A percentile compares a stretch with the other conserved stretches of the same genome.
Evolutionary conservation across 2,797 vertebrate species (phyloP).

Genomic region (Acestrorhynchus altus): DNA sequence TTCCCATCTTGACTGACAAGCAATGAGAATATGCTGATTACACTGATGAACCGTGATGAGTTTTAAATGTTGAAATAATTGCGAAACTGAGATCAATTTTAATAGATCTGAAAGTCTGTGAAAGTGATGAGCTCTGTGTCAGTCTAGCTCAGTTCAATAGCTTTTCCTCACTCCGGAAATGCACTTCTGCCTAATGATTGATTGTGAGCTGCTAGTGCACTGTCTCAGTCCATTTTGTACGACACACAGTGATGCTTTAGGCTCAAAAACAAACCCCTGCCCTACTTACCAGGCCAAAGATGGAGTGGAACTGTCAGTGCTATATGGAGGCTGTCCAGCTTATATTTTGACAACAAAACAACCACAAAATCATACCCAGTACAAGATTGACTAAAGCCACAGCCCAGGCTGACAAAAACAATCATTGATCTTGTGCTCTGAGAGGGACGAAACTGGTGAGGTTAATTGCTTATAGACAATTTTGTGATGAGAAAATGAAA

Average conservation of each 20-base stretch:
- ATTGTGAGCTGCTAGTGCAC: constrained; percentile 11
- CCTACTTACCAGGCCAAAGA: constrained; percentile 21
- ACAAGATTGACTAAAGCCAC: constrained; percentile 10
- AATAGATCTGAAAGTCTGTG: not conserved
- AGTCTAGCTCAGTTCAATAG: not conserved
- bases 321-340: constrained; percentile 3
- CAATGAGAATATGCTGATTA: constrained; percentile 1
- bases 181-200: not conserved
- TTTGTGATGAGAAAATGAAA: constrained; percentile 1
- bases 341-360: constrained; percentile 6
- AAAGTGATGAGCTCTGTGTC: not conserved
- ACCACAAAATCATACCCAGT: not conserved
- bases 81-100: not conserved
- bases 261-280: constrained; percentile 7
- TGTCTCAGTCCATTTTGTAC: constrained; percentile 2
- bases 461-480: not conserved
- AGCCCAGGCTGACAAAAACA: not conserved
- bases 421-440: constrained; percentile 21
- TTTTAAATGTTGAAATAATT: not conserved
- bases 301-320: constrained; percentile 28
- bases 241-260: constrained; percentile 14
- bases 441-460: constrained; percentile 1
- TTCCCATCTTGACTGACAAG: not conserved
- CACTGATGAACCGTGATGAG: not conserved
- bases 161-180: constrained; percentile 14